Evolutionary conservation across 2,888 invertebrate genomes (phyloP), one percentile per base, ranked within the genome.

Genomic region (Epistrophella euchroma): DNA sequence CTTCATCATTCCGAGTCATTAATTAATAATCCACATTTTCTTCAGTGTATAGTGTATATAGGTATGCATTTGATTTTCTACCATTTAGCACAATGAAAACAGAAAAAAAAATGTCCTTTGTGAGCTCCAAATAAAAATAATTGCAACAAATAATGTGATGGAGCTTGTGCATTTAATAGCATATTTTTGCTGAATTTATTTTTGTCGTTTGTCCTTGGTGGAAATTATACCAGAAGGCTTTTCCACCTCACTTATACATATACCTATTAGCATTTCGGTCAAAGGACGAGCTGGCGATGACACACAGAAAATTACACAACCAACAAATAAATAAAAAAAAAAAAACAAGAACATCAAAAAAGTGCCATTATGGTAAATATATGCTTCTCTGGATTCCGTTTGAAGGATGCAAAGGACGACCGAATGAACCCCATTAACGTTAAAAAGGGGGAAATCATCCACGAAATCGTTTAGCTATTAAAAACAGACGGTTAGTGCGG

Each of bases 1-100:
- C 72, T 74, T 47, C 82, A 71, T 82, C 77, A 78, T 86, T 86
- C 86, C 85, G 19, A 81, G 58, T 68, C 85, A 85, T 85, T 85
- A 81, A 81, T 70, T 81, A 62, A 47, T 72, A 50, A 43, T 73
- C 45, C 55, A 15, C 10, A 43, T 32, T 72, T 76, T 62, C 45
- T n/a, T 5, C 32, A 32, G 32, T 7, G 32, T 25, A 25, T 2
- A 3, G 4, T 25, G 4, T 25, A 6, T 28, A 28, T 43, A 37
- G 55, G 58, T 74, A 56, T 68, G 52, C 32, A 58, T 64, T 68
- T 68, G 13, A 60, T 37, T 58, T 76, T 66, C 62, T 50, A 66
- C 62, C 25, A 52, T 25, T 68, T n/a, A 19, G 11, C 25, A 11
- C 15, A 52, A 25, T 11, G 4, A 19, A 32, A 32, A 1, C 6